phyloP scores from a whole-genome alignment of 2,113 vertebrate species.

The Cisticola juncidis region DNA sequence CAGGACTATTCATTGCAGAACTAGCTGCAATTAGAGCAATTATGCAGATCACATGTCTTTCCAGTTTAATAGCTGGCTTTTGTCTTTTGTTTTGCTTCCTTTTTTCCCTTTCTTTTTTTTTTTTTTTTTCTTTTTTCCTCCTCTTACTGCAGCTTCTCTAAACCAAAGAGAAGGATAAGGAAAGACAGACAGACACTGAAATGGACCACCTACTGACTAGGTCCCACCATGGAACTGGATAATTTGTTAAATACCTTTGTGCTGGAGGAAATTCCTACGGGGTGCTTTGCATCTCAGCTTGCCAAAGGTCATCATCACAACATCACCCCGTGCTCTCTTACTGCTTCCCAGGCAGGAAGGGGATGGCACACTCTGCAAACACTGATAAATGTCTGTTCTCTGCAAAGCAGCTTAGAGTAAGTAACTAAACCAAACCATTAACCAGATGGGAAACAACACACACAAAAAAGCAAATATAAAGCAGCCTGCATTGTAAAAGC shows the following conservation, averaged over 20 bases:
- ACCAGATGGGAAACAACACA: not conserved
- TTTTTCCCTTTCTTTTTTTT: fast-evolving
- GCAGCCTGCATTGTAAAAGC: not conserved
- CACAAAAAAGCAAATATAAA: not conserved
- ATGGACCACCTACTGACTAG: conserved; percentile 39
- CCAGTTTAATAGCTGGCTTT: conserved; percentile 68
- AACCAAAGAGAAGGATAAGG: not conserved
- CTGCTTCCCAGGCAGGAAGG: conserved; percentile 5
- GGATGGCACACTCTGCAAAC: conserved; percentile 3
- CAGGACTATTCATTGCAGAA: conserved; percentile 79
- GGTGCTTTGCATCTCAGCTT: conserved; percentile 37
- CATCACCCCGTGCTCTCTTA: not conserved
- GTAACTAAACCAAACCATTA: not conserved
- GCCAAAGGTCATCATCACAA: conserved; percentile 50
- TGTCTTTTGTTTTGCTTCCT: not conserved
- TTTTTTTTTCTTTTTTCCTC: too few species aligned
- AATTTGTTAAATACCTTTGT: conserved; percentile 51
- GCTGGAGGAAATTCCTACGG: not conserved
- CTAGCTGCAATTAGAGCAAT: conserved; percentile 86
- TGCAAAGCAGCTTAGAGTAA: not conserved
- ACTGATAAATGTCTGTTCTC: not conserved
- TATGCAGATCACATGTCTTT: conserved; percentile 86
- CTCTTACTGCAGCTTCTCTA: not conserved
- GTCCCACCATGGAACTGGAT: not conserved
- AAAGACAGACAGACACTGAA: conserved; percentile 22